Percentiles rank a stretch among this genome's conserved stretches.
Conservation (phyloP, 2,797 vertebrate species). For the Mus minutoides region DNA sequence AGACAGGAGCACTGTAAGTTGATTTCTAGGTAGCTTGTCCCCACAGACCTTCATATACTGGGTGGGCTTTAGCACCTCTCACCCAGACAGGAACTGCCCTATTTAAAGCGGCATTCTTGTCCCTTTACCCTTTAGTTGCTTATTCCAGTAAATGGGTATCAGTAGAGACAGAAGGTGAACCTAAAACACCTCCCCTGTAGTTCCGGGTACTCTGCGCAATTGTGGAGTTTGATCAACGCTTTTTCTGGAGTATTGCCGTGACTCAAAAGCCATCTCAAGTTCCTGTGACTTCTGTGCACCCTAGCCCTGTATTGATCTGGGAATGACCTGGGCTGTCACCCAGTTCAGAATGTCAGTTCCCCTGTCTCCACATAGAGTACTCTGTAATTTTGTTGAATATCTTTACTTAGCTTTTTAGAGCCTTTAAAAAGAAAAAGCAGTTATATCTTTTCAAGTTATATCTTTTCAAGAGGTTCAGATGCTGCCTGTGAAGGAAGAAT, state of each 20-base stretch:
- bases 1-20: accelerated
- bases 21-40: too few relatives aligned
- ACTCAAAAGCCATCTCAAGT: not conserved
- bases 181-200: not conserved
- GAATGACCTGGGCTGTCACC: not conserved
- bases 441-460: too few relatives aligned
- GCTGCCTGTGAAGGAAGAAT: not conserved
- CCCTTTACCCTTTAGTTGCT: accelerated
- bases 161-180: not conserved
- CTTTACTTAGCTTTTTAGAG: not conserved
- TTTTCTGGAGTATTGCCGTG: not conserved
- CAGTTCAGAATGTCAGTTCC: not conserved
- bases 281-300: not conserved
- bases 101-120: not conserved
- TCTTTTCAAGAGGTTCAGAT: not conserved
- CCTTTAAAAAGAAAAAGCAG: not conserved
- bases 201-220: not conserved
- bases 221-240: not conserved
- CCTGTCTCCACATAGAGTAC: not conserved
- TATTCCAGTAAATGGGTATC: not conserved
- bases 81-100: not conserved
- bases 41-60: not conserved
- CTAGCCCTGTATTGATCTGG: accelerated
- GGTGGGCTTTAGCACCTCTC: not conserved
- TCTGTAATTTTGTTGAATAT: not conserved